Evolutionary conservation across 2,797 vertebrate species (phyloP).

Genomic region (Momotus momota): DNA sequence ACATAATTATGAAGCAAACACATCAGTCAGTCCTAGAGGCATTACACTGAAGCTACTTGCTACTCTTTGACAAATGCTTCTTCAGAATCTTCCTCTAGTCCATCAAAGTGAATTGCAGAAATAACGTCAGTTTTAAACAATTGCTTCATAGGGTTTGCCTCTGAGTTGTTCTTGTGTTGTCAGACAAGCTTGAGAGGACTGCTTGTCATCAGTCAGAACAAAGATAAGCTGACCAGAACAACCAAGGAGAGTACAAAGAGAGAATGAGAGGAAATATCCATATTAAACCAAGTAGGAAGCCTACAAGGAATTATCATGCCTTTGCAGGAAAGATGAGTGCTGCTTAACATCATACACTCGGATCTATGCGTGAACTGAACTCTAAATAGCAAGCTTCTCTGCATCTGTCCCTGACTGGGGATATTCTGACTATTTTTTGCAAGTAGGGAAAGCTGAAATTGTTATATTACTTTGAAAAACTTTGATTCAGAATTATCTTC

Average conservation of each 20-base stretch:
- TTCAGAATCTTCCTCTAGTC: background rate
- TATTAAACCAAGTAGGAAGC: background rate
- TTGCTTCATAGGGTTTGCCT: background rate
- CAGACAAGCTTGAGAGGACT: background rate
- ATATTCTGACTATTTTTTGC: background rate
- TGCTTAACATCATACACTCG: background rate
- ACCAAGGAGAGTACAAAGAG: background rate
- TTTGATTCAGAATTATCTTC: background rate
- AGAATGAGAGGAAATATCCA: background rate
- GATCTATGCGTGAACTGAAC: background rate
- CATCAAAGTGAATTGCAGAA: background rate
- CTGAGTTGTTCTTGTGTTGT: background rate
- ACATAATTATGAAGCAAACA: constrained; percentile 9
- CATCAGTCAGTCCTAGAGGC: background rate
- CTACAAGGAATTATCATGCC: background rate
- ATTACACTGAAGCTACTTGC: background rate
- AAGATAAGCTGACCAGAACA: background rate
- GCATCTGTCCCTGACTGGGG: background rate
- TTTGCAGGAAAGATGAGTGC: background rate
- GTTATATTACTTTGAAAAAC: background rate
- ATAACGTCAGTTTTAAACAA: background rate
- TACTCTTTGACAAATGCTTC: background rate
- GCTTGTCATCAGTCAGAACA: background rate
- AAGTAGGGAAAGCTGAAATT: background rate
- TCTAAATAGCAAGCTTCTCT: background rate